Evolutionary conservation across 2,113 vertebrate species (phyloP).

Genomic region (Oncorhynchus masou): DNA sequence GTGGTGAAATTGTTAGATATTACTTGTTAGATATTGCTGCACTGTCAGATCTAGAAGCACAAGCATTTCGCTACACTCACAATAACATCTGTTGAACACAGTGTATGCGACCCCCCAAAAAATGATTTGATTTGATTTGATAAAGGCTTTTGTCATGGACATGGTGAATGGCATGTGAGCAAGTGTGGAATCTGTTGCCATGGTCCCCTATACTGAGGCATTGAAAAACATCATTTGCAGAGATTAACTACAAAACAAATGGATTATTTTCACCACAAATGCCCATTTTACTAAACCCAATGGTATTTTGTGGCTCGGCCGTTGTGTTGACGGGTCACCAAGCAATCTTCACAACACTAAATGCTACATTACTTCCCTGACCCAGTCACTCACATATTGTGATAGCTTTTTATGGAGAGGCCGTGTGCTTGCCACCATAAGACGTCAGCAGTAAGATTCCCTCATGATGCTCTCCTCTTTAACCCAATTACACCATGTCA

Average conservation of each 20-base stretch:
- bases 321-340: neutral
- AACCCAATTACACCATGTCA: conserved; percentile 17
- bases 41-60: too few relatives aligned
- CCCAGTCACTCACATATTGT: neutral
- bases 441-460: neutral
- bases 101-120: too few relatives aligned
- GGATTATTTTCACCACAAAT: neutral
- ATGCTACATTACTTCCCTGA: neutral
- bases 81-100: too few relatives aligned
- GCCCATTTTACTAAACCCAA: neutral
- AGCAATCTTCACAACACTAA: neutral
- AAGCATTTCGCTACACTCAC: too few relatives aligned
- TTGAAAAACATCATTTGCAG: neutral
- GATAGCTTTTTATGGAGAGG: neutral
- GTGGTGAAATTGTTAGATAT: too few relatives aligned
- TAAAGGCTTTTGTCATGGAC: neutral
- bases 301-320: neutral
- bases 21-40: too few relatives aligned
- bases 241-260: neutral
- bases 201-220: neutral
- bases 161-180: neutral
- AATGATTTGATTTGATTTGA: too few relatives aligned
- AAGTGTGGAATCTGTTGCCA: conserved; percentile 19
- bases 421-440: neutral
- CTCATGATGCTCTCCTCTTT: neutral